Base-by-base conservation (phyloP, 2,113 vertebrate species). In the Typhlomys cinereus region DNA sequence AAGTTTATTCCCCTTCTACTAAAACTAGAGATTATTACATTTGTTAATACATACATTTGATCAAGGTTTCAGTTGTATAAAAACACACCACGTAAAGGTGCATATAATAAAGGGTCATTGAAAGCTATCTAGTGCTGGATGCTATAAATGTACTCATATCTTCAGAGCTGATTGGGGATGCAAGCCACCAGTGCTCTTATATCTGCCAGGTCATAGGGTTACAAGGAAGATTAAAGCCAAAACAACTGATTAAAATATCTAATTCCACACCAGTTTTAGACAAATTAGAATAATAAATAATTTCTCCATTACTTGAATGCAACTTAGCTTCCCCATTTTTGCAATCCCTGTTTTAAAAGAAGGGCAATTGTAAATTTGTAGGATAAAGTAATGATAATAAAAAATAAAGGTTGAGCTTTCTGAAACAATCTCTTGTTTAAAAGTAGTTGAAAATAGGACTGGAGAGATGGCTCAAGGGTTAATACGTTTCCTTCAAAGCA, bases 181-280 rank as follows among this genome's bases (percentile, higher is more conserved):
- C n/a, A n/a, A n/a, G n/a, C n/a, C n/a, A n/a, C n/a, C n/a, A n/a
- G n/a, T n/a, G n/a, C n/a, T n/a, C n/a, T n/a, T n/a, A n/a, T n/a
- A n/a, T n/a, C n/a, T n/a, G n/a, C n/a, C n/a, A n/a, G n/a, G n/a
- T n/a, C n/a, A 44, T 88, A 46, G 75, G 54, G 46, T 46, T 93
- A 39, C 64, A 93, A 52, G 34, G 85, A 93, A 91, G 71, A 73
- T 91, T 75, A 89, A 92, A 94, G 95, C 89, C 85, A 89, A 91
- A 92, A 95, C n/a, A 95, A 67, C 54, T 91, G 61, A 95, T 96
- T 96, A 89, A 79, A 91, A 84, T 86, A 83, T 50, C 62, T 70
- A 95, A 84, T 92, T 89, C 86, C 31, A 86, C 11, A 92, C 48
- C 46, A 94, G 85, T 90, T 67, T 75, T 2, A 87, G 50, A 80